Evolutionary conservation across 53 echinoderm and acorn worm genomes (phyloP).

Genomic region (Holothuria leucospilota): DNA sequence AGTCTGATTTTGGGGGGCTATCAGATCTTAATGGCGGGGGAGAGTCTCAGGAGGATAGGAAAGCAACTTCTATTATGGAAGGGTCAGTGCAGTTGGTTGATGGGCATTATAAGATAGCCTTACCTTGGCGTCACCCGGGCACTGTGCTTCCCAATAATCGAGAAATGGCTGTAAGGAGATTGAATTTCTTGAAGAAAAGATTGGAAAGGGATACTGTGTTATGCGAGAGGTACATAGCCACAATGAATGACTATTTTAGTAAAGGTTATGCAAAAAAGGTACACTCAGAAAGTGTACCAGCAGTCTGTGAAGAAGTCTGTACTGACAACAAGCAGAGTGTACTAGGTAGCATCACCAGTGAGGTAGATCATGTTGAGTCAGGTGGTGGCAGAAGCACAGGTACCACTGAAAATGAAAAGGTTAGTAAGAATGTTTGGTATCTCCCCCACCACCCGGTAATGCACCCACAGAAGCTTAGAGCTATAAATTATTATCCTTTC

Average conservation of each 20-base stretch:
- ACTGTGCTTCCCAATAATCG: constrained; percentile 48
- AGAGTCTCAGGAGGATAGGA: constrained; percentile 56
- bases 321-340: background rate
- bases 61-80: no score
- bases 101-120: no score
- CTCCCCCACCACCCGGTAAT: constrained; percentile 50
- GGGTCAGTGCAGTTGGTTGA: no score
- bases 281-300: background rate
- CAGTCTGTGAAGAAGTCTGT: background rate
- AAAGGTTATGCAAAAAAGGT: no score
- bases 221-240: no score
- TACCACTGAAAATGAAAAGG: no score
- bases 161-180: no score
- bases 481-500: no score
- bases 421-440: constrained; percentile 39
- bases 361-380: background rate
- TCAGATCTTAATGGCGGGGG: constrained; percentile 1
- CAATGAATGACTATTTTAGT: no score
- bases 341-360: no score
- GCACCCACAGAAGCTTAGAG: constrained; percentile 35
- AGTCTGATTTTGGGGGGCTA: no score
- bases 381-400: no score
- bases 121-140: background rate
- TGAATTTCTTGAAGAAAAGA: constrained; percentile 19
- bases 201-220: constrained; percentile 8